Base-by-base conservation (phyloP, 2,888 invertebrate genomes). In the Ectobius pallidus region DNA sequence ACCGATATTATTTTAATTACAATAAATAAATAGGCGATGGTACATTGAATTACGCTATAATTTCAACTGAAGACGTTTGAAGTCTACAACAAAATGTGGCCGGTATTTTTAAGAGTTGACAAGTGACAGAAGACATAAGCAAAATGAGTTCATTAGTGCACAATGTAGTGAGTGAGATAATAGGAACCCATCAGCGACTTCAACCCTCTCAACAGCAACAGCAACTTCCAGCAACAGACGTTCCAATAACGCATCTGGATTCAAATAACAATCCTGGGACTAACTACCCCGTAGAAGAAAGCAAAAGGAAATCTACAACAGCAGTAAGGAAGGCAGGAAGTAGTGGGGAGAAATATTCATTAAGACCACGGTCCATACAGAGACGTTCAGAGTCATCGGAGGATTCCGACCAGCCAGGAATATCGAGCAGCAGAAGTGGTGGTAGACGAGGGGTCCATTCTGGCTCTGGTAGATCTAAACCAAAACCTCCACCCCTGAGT, bases 401-500 rank as follows among this genome's bases (percentile, higher is more conserved):
- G 3, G 32, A 27, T 55, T 20, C 49, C 2, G 46, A 65, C n/a
- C 25, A 44, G 6, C n/a, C 46, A 7, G 46, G 46, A 18, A 22
- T n/a, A 14, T 42, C 65, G 6, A 14, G 25, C 14, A 16, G 42
- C 27, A 55, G 70, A 27, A 14, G 22, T 1, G 30, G 20, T 14
- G 22, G 20, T 1, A 14, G 39, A 18, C 18, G 46, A 9, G 18
- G 34, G 1, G 18, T 6, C 25, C 14, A 16, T 25, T 30, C 32
- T 14, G 63, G 63, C 11, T 30, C 32, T 14, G 71, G 71, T 81
- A 84, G 27, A 73, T 82, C 83, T 4, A 86, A 84, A 78, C 80
- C 81, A 77, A 87, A 80, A 84, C 92, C 84, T 2, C 82, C 92
- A 16, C 90, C 90, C 7, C 86, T 96, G 78, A 94, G 94, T 85